Evolutionary conservation across 1,140 invertebrate species (phyloP).

Genomic region (Wiebesia pumilae): DNA sequence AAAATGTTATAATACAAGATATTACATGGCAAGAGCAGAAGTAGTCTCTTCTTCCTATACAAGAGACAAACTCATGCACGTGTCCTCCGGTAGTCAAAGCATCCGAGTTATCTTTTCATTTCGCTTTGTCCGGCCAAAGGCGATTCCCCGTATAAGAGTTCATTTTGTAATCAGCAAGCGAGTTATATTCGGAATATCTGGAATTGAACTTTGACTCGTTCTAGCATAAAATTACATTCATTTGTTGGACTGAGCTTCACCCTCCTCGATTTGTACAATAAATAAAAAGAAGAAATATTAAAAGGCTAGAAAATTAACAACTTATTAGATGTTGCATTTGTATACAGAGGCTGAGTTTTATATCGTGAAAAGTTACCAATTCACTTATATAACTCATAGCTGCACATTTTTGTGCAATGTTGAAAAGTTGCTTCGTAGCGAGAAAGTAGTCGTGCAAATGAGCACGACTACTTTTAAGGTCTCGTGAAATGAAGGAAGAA

Average conservation of each 20-base stretch:
- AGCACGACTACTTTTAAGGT: conserved; percentile 53
- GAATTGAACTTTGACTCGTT: too few relatives aligned
- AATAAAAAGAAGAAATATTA: too few relatives aligned
- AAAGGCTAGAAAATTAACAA: too few relatives aligned
- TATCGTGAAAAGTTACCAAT: too few relatives aligned
- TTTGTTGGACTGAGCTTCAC: too few relatives aligned
- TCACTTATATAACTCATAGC: too few relatives aligned
- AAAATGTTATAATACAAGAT: conserved; percentile 51
- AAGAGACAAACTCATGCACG: conserved; percentile 24
- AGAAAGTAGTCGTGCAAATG: conserved; percentile 17
- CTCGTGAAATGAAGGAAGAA: conserved; percentile 47
- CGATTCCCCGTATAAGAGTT: conserved; percentile 17
- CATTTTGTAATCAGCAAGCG: conserved; percentile 13
- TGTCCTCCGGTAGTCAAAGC: conserved; percentile 63
- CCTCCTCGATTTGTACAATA: too few relatives aligned
- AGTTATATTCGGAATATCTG: not conserved
- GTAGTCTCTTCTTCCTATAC: conserved; percentile 14
- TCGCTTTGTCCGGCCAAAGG: conserved; percentile 66
- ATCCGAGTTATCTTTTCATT: conserved; percentile 74
- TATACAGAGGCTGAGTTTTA: too few relatives aligned
- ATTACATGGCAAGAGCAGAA: conserved; percentile 38
- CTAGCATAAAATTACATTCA: too few relatives aligned
- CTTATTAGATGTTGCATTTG: too few relatives aligned
- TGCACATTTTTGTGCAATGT: not conserved
- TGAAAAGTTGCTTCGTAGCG: not conserved